These are phyloP conservation scores for Lasioglossum villosulum DNA, from an alignment of 2,888 invertebrate species.

Conservation along the genomic window DNA sequence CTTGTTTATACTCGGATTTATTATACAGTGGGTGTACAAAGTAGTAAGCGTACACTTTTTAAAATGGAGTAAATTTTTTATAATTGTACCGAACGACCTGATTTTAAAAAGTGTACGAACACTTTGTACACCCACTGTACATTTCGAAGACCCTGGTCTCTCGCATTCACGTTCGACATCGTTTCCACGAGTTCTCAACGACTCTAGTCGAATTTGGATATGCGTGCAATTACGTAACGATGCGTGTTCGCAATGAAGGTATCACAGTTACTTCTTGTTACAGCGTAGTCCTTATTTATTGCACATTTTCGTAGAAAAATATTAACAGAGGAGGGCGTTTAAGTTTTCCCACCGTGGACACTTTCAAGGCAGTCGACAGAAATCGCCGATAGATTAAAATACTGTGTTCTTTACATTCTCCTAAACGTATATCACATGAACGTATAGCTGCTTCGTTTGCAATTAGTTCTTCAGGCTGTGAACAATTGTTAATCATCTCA, in stretches of 20 bases:
- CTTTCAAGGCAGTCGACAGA: slow-evolving; percentile 24
- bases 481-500: slow-evolving; percentile 22
- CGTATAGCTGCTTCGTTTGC: slow-evolving; percentile 37
- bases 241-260: background rate
- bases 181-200: slow-evolving; percentile 7
- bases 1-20: background rate
- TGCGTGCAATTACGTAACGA: background rate
- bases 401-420: slow-evolving; percentile 22
- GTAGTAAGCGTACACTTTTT: no score
- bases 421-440: slow-evolving; percentile 40
- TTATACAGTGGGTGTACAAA: no score
- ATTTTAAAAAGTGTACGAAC: no score
- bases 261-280: slow-evolving; percentile 1
- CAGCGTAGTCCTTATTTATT: slow-evolving; percentile 47
- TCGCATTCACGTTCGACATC: background rate
- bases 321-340: slow-evolving; percentile 28
- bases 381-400: slow-evolving; percentile 43
- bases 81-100: no score
- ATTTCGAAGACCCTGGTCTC: background rate
- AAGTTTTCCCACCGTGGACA: slow-evolving; percentile 8
- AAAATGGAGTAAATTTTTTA: no score
- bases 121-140: no score
- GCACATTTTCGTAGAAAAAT: slow-evolving; percentile 58
- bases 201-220: slow-evolving; percentile 29
- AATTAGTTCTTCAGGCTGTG: slow-evolving; percentile 31